Conservation (phyloP, 2,113 vertebrate species). For the Hiodon tergisus region DNA sequence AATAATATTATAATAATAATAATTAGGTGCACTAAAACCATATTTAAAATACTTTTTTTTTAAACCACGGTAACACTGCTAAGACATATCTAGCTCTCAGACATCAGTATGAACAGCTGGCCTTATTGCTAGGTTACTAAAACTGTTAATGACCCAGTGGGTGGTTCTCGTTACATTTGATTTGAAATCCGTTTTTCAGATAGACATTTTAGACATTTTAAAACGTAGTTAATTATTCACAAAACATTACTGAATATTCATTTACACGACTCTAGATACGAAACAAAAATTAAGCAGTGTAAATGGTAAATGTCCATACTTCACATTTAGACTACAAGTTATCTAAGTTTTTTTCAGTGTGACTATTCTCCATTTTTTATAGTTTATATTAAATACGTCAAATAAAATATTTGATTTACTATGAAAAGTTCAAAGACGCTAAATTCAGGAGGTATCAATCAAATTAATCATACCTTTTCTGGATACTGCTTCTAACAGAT, state of each 20-base stretch:
- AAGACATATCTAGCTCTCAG: background rate
- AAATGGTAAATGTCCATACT: slow-evolving; percentile 9
- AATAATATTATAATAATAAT: background rate
- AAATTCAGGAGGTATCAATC: slow-evolving; percentile 36
- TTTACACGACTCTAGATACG: too few species aligned
- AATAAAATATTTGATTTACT: background rate
- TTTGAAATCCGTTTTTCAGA: too few species aligned
- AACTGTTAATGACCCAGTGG: slow-evolving; percentile 10
- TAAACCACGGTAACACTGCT: background rate
- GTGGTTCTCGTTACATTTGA: background rate
- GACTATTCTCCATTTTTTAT: background rate
- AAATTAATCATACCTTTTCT: slow-evolving; percentile 50
- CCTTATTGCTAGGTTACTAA: slow-evolving; percentile 33
- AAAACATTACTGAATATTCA: background rate
- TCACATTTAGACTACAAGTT: background rate
- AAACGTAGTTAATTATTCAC: too few species aligned
- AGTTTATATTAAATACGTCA: background rate
- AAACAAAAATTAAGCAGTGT: background rate
- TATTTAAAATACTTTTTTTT: background rate
- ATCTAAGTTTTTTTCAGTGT: background rate
- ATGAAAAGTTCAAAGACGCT: slow-evolving; percentile 26
- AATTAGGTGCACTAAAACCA: too few species aligned
- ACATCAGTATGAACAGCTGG: slow-evolving; percentile 46
- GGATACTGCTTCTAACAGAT: slow-evolving; percentile 47
- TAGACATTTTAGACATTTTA: background rate